These are phyloP conservation scores for Zonotrichia leucophrys DNA, from an alignment of 2,113 vertebrate genomes.

Conservation along the genomic window DNA sequence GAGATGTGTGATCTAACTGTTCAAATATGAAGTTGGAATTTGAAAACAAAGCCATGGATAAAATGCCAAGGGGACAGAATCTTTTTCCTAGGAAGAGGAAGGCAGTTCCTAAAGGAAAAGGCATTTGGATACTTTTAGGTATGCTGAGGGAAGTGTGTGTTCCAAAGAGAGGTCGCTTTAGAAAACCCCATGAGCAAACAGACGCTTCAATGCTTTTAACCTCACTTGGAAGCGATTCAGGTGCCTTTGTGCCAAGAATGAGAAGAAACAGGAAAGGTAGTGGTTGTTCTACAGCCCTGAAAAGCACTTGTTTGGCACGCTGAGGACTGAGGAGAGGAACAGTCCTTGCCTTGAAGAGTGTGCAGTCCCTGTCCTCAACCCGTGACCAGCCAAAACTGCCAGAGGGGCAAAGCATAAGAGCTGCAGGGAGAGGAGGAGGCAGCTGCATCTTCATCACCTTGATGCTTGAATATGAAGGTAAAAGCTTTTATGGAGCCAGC, in stretches of 20 bases:
- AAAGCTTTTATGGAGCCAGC: background rate
- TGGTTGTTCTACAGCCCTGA: background rate
- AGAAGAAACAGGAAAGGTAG: conserved; percentile 54
- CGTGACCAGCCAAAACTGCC: background rate
- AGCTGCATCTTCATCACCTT: background rate
- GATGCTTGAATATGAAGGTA: background rate
- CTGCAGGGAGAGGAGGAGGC: background rate
- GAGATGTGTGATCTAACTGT: background rate
- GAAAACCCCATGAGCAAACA: conserved; percentile 11
- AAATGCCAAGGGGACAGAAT: background rate
- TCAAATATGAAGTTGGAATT: background rate
- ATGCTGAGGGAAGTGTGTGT: background rate
- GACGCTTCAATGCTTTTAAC: conserved; percentile 16
- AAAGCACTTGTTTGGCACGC: background rate
- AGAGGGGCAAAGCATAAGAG: background rate
- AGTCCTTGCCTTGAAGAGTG: background rate
- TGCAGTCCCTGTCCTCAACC: background rate
- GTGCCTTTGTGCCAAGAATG: conserved; percentile 46
- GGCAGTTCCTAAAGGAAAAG: background rate
- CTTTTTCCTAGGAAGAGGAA: background rate
- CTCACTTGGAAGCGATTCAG: conserved; percentile 26
- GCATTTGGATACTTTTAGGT: background rate
- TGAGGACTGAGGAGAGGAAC: background rate
- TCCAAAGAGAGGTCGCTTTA: background rate
- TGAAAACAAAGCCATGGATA: background rate